These are phyloP conservation scores for Platanista minor DNA, from an alignment of 2,113 vertebrate species.

Conservation along the genomic window DNA sequence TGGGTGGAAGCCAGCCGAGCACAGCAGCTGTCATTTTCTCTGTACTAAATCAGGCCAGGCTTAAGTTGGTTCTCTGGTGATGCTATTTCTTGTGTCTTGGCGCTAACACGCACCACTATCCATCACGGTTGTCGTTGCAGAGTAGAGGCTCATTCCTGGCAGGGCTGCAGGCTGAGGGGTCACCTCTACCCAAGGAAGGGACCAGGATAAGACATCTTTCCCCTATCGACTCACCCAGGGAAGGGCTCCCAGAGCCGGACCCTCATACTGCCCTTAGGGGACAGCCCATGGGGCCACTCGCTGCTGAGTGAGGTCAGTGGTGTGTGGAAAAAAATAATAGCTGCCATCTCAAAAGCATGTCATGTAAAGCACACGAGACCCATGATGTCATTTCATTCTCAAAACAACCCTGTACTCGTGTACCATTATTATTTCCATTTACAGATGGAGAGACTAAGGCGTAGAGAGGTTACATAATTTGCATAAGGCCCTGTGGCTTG, in stretches of 20 bases:
- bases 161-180: neutral
- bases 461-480: neutral
- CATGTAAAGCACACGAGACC: neutral
- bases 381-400: neutral
- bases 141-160: neutral
- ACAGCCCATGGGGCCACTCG: neutral
- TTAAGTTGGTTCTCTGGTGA: conserved; percentile 67
- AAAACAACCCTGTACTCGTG: neutral
- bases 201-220: neutral
- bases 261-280: neutral
- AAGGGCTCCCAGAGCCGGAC: neutral
- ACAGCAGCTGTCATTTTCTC: conserved; percentile 74
- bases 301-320: neutral
- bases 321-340: neutral
- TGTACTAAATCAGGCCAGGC: conserved; percentile 73
- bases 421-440: neutral
- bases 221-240: neutral
- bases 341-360: neutral
- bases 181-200: conserved; percentile 28
- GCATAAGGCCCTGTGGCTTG: neutral
- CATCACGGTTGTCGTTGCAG: conserved; percentile 9
- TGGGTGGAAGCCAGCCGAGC: conserved; percentile 74
- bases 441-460: neutral
- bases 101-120: neutral
- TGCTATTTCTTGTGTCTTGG: conserved; percentile 69